A percentile compares a stretch with the other conserved stretches of the same genome.
These are phyloP conservation scores for Corythaixoides concolor DNA, from an alignment of 2,113 vertebrate genomes.

Conservation along the genomic window DNA sequence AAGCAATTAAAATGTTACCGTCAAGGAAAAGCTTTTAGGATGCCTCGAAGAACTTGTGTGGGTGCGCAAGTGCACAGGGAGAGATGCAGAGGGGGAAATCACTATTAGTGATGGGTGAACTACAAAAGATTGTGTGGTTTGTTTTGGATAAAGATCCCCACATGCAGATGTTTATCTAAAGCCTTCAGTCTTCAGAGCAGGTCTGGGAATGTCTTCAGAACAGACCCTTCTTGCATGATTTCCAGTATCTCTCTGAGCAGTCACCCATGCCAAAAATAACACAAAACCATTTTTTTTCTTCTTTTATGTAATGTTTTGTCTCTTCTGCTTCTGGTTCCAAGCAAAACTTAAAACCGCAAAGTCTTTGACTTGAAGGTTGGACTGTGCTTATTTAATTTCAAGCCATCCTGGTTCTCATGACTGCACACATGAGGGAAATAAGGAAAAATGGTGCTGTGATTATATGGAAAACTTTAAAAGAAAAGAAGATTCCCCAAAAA, in stretches of 20 bases:
- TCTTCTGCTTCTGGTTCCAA: constrained; percentile 15
- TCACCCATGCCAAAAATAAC: neutral
- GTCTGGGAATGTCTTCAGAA: constrained; percentile 10
- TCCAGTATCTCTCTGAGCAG: constrained; percentile 11
- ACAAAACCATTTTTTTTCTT: neutral
- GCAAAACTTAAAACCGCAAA: neutral
- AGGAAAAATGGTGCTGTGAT: neutral
- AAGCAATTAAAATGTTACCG: neutral
- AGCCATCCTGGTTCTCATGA: neutral
- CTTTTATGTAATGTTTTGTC: constrained; percentile 15
- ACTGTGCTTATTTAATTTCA: neutral
- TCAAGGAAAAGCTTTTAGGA: neutral
- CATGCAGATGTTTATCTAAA: constrained; percentile 31
- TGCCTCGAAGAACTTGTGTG: neutral
- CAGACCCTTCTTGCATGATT: neutral
- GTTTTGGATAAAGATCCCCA: constrained; percentile 12
- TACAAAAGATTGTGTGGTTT: constrained; percentile 1
- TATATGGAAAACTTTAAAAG: neutral
- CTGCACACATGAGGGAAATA: neutral
- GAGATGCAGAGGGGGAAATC: neutral
- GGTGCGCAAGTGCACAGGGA: neutral
- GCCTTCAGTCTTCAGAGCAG: neutral
- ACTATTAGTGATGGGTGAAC: neutral
- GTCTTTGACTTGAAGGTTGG: neutral
- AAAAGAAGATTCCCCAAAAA: neutral